These are phyloP conservation scores for Melangyna quadrimaculata DNA, from an alignment of 2,888 invertebrate genomes.

Conservation along the genomic window DNA sequence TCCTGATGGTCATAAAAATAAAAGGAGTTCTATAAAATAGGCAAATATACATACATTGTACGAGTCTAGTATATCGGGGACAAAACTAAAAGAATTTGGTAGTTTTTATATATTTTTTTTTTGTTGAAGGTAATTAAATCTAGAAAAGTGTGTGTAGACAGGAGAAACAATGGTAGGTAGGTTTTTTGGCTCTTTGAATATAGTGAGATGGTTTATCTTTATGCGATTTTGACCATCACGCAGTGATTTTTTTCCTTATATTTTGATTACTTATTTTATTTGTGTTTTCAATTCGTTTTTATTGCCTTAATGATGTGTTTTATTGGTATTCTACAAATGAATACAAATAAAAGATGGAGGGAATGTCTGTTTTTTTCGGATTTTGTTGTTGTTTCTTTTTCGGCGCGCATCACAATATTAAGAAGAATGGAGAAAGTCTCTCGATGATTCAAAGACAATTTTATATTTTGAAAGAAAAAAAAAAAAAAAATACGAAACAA, in stretches of 20 bases:
- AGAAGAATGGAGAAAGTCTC: constrained; percentile 55
- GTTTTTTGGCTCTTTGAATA: constrained; percentile 11
- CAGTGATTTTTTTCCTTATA: constrained; percentile 53
- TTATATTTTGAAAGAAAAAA: background rate
- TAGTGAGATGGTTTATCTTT: constrained; percentile 62
- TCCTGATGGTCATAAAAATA: constrained; percentile 59
- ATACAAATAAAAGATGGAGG: constrained; percentile 21
- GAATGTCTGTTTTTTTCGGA: background rate
- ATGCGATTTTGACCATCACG: constrained; percentile 60
- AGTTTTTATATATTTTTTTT: constrained; percentile 13
- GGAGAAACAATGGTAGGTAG: constrained; percentile 37
- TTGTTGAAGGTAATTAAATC: constrained; percentile 59
- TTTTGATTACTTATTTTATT: constrained; percentile 55
- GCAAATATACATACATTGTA: background rate
- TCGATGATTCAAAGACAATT: constrained; percentile 15
- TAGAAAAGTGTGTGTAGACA: constrained; percentile 64
- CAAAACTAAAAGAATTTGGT: constrained; percentile 27
- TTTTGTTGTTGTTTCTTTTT: background rate
- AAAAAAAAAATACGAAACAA: constrained; percentile 28
- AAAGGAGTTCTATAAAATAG: constrained; percentile 56
- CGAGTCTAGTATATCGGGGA: background rate
- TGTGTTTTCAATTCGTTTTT: constrained; percentile 68
- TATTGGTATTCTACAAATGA: constrained; percentile 66
- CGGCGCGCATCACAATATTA: background rate
- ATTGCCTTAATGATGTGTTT: constrained; percentile 69